Base-by-base conservation (phyloP, 2,888 invertebrate species). In the Arrhopalites spinosus region DNA sequence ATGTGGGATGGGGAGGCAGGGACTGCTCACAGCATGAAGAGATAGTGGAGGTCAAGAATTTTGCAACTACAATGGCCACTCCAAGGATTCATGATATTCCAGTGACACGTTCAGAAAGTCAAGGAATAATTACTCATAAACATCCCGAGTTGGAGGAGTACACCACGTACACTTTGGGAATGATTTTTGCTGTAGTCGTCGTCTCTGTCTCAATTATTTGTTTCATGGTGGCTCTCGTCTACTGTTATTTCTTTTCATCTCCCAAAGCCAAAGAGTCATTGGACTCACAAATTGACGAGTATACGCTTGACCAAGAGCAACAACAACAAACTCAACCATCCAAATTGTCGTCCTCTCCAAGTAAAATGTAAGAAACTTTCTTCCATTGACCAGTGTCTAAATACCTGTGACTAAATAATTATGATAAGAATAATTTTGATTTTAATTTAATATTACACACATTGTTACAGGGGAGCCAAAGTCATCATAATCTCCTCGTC, bases 211-310 rank as follows among this genome's bases (percentile, higher is more conserved):
- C 74, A 1, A 68, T 68, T 23, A 27, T 67, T 17, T 74, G 56
- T 20, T 74, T 74, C 56, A 53, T 74, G 43, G 53, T 67, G 20
- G 74, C 74, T 20, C 74, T 74, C 25, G 45, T 74, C 23, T 74
- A 74, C 74, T 74, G 74, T 53, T 74, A 74, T 59, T 45, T 74
- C 23, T 74, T 74, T 53, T 68, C 68, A 1, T 64, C 73, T 3
- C 53, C 66, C 29, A 73, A 73, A 50, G 64, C 73, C 30, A 73
- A 66, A 27, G 64, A 73, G 29, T 50, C 47, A 23, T 30, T 66
- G 20, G 73, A 73, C 30, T 66, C 66, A 1, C 64, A 64, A 53
- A 64, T 36, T 15, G 73, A 73, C 50, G 73, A 64, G 7, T 73
- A 64, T 27, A 50, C 64, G 1, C 1, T 66, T 15, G 73, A 5